Evolutionary conservation across 2,797 vertebrate genomes (phyloP).

Genomic region (Spea hammondii): DNA sequence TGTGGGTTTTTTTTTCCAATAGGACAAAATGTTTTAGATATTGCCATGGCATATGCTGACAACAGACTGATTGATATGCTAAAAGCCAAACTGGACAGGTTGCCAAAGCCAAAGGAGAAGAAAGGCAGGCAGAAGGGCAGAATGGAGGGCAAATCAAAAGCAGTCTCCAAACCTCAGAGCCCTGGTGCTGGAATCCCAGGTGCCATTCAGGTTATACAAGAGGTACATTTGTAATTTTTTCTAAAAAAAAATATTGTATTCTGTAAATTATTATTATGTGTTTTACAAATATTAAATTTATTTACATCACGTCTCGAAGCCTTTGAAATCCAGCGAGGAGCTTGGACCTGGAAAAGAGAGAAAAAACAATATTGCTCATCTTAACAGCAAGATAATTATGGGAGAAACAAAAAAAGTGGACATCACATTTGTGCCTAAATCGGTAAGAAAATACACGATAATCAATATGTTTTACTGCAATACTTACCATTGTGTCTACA

Average conservation of each 20-base stretch:
- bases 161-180: slow-evolving; percentile 57
- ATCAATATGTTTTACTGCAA: too few relatives aligned
- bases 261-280: background rate
- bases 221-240: slow-evolving; percentile 15
- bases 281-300: background rate
- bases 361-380: slow-evolving; percentile 67
- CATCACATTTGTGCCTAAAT: slow-evolving; percentile 80
- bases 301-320: slow-evolving; percentile 4
- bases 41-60: slow-evolving; percentile 78
- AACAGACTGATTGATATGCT: slow-evolving; percentile 74
- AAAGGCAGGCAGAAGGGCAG: slow-evolving; percentile 60
- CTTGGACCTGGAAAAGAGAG: slow-evolving; percentile 9
- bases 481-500: too few relatives aligned
- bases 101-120: slow-evolving; percentile 69
- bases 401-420: slow-evolving; percentile 71
- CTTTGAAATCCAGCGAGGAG: background rate
- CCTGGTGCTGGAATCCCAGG: slow-evolving; percentile 38
- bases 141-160: slow-evolving; percentile 57
- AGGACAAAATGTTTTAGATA: slow-evolving; percentile 79
- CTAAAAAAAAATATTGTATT: background rate
- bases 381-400: slow-evolving; percentile 72
- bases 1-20: slow-evolving; percentile 22
- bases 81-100: slow-evolving; percentile 70
- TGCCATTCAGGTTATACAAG: background rate
- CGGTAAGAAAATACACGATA: slow-evolving; percentile 63